These are phyloP conservation scores for Phoenicopterus ruber DNA, from an alignment of 2,113 vertebrate species.

Conservation along the genomic window DNA sequence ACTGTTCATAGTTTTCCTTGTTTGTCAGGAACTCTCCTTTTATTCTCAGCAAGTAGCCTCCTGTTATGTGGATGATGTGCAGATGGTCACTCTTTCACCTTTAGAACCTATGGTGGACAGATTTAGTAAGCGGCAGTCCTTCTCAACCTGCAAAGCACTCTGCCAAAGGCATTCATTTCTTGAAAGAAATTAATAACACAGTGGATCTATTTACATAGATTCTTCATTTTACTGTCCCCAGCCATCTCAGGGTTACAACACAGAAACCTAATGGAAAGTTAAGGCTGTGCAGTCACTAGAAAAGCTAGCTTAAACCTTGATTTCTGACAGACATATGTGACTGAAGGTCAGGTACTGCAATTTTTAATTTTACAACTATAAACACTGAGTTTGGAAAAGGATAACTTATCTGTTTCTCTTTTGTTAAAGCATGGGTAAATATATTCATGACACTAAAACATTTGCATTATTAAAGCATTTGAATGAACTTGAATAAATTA, in stretches of 20 bases:
- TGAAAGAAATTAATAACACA: not conserved
- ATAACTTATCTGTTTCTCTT: not conserved
- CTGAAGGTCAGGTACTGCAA: not conserved
- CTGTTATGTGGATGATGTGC: not conserved
- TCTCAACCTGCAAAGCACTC: not conserved
- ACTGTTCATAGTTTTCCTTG: not conserved
- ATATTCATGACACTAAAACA: not conserved
- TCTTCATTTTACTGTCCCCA: not conserved
- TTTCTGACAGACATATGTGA: not conserved
- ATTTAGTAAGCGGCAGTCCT: not conserved
- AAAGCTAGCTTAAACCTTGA: not conserved
- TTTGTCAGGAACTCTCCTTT: not conserved
- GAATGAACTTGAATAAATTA: not conserved
- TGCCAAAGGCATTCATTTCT: not conserved
- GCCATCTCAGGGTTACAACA: not conserved
- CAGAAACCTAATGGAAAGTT: not conserved
- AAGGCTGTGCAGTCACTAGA: not conserved
- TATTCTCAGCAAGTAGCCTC: not conserved
- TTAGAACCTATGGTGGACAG: not conserved
- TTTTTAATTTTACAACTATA: not conserved
- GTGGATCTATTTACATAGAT: not conserved
- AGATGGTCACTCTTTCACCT: not conserved
- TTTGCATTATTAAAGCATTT: constrained; percentile 12
- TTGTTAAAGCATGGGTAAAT: not conserved
- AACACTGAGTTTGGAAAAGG: not conserved